phyloP scores from a whole-genome alignment of 2,113 vertebrate species.

The Entomyzon cyanotis region DNA sequence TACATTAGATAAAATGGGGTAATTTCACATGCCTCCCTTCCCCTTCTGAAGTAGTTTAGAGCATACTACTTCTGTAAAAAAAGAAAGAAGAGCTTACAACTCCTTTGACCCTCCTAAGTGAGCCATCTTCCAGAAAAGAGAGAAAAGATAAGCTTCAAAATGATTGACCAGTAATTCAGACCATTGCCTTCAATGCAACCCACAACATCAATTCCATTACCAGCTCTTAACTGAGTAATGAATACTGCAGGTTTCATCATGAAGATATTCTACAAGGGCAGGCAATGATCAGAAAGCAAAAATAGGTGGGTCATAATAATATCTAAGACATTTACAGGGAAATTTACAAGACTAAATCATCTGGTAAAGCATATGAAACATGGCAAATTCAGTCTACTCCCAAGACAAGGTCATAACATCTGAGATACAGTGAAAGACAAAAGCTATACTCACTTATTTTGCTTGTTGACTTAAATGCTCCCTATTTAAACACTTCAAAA shows the following conservation, averaged over 20 bases:
- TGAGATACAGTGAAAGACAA: background rate
- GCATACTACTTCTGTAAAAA: background rate
- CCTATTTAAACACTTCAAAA: background rate
- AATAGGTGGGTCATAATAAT: background rate
- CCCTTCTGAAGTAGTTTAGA: background rate
- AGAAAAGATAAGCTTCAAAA: background rate
- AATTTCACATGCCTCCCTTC: background rate
- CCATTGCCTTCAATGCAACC: background rate
- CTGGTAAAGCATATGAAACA: background rate
- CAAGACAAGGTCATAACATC: background rate
- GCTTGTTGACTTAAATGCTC: background rate
- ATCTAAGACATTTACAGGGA: background rate
- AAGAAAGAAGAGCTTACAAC: background rate
- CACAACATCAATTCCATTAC: background rate
- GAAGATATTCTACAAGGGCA: background rate
- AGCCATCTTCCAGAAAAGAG: background rate
- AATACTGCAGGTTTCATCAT: background rate
- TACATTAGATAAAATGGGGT: background rate
- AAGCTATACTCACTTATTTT: background rate
- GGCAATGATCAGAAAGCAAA: background rate
- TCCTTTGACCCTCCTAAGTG: background rate
- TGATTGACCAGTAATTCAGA: background rate
- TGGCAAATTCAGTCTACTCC: background rate
- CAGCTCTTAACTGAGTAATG: background rate
- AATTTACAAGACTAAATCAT: background rate